Percentiles rank a stretch among this genome's conserved stretches.
These are phyloP conservation scores for Acronicta aceris DNA, from an alignment of 2,888 invertebrate species.

Conservation along the genomic window DNA sequence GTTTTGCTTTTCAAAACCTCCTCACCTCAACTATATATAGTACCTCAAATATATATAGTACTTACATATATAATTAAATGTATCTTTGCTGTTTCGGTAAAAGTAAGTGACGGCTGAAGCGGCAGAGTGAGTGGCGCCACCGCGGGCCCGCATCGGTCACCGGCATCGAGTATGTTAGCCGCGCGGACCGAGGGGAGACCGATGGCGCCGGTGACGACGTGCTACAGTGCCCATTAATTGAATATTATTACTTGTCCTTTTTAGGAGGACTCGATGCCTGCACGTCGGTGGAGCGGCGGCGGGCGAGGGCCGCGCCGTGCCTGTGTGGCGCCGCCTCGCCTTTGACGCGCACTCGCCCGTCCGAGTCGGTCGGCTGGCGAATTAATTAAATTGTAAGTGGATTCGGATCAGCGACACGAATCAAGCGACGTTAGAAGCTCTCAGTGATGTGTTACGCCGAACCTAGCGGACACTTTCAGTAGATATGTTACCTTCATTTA, in stretches of 20 bases:
- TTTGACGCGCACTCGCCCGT: constrained; percentile 1
- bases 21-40: no score
- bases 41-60: no score
- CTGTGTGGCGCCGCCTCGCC: constrained; percentile 1
- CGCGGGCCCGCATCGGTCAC: no score
- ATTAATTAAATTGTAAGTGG: constrained; percentile 11
- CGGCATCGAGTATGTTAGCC: no score
- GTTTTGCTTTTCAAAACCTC: constrained; percentile 4
- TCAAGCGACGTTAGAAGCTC: neutral
- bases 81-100: no score
- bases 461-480: neutral
- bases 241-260: neutral
- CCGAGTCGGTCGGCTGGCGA: neutral
- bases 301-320: neutral
- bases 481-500: neutral
- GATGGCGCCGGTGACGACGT: no score
- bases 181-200: no score
- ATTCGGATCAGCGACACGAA: neutral
- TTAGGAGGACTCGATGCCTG: no score
- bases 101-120: no score
- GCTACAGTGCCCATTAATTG: neutral
- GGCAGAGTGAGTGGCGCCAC: no score
- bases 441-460: neutral
- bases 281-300: neutral
- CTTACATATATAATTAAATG: no score